Conservation (phyloP, 2,797 vertebrate species). For the Micromesistius poutassou region DNA sequence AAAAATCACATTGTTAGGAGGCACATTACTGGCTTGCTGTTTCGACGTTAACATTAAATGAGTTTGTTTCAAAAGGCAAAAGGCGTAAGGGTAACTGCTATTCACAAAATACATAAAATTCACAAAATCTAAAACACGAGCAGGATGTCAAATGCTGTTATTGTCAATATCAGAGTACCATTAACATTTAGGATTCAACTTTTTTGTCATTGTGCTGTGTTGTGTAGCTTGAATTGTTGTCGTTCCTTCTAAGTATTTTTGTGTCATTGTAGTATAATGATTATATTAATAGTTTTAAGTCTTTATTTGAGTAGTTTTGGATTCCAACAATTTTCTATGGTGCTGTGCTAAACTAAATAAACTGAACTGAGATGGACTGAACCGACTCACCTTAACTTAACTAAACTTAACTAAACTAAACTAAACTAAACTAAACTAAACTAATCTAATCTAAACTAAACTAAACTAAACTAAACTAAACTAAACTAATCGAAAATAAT, state of each 20-base stretch:
- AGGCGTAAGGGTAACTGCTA: neutral
- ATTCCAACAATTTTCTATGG: neutral
- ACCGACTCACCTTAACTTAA: neutral
- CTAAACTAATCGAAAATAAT: no score
- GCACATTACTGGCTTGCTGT: neutral
- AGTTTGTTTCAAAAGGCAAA: neutral
- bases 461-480: neutral
- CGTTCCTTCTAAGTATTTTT: neutral
- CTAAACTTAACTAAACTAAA: neutral
- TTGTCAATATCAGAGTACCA: neutral
- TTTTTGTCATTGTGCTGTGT: neutral
- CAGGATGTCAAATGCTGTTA: neutral
- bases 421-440: neutral
- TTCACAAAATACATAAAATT: neutral
- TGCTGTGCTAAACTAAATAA: neutral
- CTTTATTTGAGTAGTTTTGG: neutral
- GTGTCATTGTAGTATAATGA: neutral
- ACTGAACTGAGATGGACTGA: neutral
- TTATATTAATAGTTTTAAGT: neutral
- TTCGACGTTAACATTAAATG: neutral
- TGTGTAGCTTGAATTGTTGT: neutral
- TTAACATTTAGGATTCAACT: neutral
- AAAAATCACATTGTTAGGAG: neutral
- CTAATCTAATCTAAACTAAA: no score
- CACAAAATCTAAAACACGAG: neutral